phyloP scores from a whole-genome alignment of 2,888 invertebrate genomes.

The Monochamus alternatus region DNA sequence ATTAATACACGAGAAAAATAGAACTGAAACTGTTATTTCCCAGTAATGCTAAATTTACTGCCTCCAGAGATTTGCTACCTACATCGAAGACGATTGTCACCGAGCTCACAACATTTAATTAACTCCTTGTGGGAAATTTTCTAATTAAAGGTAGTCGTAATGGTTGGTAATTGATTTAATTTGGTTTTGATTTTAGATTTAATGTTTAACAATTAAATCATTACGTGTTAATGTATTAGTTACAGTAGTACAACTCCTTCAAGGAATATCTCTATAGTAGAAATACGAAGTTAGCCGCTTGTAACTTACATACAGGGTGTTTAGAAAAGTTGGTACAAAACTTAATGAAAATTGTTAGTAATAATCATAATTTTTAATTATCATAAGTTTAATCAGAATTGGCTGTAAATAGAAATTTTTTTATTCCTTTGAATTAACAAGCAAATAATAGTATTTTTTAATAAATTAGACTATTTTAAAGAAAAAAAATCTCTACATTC shows the following conservation, averaged over 20 bases:
- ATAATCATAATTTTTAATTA: too few species aligned
- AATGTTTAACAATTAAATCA: slow-evolving; percentile 22
- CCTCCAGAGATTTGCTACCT: slow-evolving; percentile 22
- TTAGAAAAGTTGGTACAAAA: too few species aligned
- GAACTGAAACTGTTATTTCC: not conserved
- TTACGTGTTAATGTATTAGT: slow-evolving; percentile 9
- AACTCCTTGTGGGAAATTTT: slow-evolving; percentile 32
- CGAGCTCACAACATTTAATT: slow-evolving; percentile 28
- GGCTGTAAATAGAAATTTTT: too few species aligned
- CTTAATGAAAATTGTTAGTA: too few species aligned
- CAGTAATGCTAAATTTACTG: not conserved
- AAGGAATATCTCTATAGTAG: not conserved
- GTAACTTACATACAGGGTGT: too few species aligned
- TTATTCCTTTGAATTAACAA: too few species aligned
- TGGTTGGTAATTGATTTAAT: slow-evolving; percentile 27
- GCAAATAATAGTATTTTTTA: too few species aligned
- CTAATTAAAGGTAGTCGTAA: slow-evolving; percentile 22
- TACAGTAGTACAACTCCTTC: not conserved
- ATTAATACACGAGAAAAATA: not conserved
- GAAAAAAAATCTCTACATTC: too few species aligned
- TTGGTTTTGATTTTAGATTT: slow-evolving; percentile 26
- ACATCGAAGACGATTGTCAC: slow-evolving; percentile 15
- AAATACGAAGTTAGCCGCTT: not conserved
- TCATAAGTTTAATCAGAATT: too few species aligned
- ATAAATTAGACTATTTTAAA: too few species aligned